Conservation (phyloP, 1,140 invertebrate genomes). For the Zaprionus vittiger region DNA sequence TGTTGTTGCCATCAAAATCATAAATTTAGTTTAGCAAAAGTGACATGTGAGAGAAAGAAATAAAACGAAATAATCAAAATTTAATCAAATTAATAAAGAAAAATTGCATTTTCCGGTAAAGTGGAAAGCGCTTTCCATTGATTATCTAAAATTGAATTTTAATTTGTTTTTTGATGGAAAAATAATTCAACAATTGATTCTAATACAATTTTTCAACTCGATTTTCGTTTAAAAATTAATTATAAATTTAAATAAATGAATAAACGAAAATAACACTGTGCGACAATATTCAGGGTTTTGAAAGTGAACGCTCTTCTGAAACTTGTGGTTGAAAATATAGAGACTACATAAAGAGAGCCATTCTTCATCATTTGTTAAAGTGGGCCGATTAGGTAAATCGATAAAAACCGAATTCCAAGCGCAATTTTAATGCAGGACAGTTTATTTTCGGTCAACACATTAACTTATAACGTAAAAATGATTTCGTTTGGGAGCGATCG, state of each 20-base stretch:
- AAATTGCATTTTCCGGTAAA: neutral
- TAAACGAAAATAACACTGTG: too few relatives aligned
- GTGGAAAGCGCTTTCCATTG: neutral
- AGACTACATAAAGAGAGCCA: accelerated
- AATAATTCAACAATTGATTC: neutral
- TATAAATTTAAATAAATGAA: neutral
- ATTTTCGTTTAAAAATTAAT: neutral
- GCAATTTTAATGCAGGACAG: too few relatives aligned
- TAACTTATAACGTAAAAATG: too few relatives aligned
- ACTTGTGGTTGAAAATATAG: too few relatives aligned
- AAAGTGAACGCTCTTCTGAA: too few relatives aligned
- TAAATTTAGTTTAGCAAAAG: constrained; percentile 23
- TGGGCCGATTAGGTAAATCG: too few relatives aligned
- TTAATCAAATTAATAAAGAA: neutral
- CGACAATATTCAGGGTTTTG: too few relatives aligned
- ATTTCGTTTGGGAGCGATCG: too few relatives aligned
- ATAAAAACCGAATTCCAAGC: too few relatives aligned
- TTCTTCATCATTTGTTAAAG: too few relatives aligned
- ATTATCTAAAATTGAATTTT: neutral
- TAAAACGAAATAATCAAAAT: constrained; percentile 21
- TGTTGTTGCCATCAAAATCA: constrained; percentile 34
- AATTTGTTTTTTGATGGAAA: neutral
- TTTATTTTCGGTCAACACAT: too few relatives aligned
- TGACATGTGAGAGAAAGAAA: constrained; percentile 46
- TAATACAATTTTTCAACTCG: neutral